Base-by-base conservation (phyloP, 2,888 invertebrate genomes). In the Cheilosia urbana region DNA sequence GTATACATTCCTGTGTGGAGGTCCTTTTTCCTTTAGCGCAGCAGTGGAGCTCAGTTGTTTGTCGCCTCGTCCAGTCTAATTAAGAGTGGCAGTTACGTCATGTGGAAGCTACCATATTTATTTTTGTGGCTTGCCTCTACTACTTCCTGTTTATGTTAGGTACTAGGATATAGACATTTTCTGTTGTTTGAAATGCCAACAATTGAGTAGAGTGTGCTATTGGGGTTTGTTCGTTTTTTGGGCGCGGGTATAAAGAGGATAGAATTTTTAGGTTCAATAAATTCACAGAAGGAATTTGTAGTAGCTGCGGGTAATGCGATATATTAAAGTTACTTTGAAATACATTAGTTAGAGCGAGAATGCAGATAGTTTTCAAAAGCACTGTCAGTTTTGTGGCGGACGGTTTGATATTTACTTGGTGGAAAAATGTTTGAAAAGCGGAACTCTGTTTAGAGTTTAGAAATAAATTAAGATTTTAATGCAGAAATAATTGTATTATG, bases 31-130 rank as follows among this genome's bases (percentile, higher is more conserved):
- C 73, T 53, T 34, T 69, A 57, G 27, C 68, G 30, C 34, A 63
- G 40, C 40, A 62, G 66, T 40, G 49, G 24, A 63, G 27, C 66
- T 62, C 11, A 34, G 62, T 55, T 49, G 68, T 45, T 51, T 68
- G 68, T 69, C 75, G 68, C 58, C 55, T 24, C 24, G 76, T 76
- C 69, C 81, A 58, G 81, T 65, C 81, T 76, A 76, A 82, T 82
- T 82, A 82, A 71, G 65, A 66, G 19, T 51, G 63, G 49, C 69
- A 76, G 58, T 81, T 76, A 53, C 76, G 69, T 82, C 81, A 82
- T 82, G 65, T 65, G 65, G 21, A 76, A 82, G 71, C 42, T 51
- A 57, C 30, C 62, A 66, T 68, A 37, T 47, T 62, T 62, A 51
- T 40, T 49, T 27, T 24, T 40, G 1, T 27, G 24, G 3, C 42